Percentiles rank a stretch among this genome's conserved stretches.
Conservation (phyloP, 2,113 vertebrate species). For the Tetrax tetrax region DNA sequence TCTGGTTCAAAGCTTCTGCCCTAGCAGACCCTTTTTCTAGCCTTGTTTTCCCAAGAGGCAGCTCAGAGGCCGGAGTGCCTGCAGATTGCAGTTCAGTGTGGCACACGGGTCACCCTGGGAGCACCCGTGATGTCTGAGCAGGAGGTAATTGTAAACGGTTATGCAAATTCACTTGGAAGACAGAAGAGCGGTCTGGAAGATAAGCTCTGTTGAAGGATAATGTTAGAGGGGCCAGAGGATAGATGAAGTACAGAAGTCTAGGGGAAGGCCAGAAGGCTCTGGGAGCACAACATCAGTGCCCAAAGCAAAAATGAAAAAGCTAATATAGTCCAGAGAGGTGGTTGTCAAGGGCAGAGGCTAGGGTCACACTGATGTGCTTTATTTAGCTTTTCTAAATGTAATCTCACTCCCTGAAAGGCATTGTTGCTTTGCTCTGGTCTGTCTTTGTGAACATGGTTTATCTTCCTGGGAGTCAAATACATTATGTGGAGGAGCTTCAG, state of each 20-base stretch:
- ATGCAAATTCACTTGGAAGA: neutral
- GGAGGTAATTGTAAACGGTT: neutral
- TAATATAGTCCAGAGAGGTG: neutral
- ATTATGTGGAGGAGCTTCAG: neutral
- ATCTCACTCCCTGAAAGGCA: neutral
- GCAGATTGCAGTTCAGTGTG: neutral
- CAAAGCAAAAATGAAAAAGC: neutral
- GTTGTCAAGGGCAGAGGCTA: neutral
- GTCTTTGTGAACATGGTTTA: neutral
- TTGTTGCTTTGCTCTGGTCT: neutral
- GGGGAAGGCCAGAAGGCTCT: neutral
- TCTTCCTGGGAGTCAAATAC: neutral
- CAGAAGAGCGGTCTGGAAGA: neutral
- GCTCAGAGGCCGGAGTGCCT: neutral
- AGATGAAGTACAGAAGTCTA: neutral
- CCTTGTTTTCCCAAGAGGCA: neutral
- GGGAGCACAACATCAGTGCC: neutral
- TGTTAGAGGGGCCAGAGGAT: neutral
- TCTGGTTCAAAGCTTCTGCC: neutral
- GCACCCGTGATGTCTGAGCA: neutral
- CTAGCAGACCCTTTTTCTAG: neutral
- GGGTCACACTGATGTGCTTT: neutral
- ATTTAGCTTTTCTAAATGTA: neutral
- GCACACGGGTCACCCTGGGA: neutral
- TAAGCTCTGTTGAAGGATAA: neutral